These are phyloP conservation scores for Camptogramma bilineatum DNA, from an alignment of 2,888 invertebrate species.

Conservation along the genomic window DNA sequence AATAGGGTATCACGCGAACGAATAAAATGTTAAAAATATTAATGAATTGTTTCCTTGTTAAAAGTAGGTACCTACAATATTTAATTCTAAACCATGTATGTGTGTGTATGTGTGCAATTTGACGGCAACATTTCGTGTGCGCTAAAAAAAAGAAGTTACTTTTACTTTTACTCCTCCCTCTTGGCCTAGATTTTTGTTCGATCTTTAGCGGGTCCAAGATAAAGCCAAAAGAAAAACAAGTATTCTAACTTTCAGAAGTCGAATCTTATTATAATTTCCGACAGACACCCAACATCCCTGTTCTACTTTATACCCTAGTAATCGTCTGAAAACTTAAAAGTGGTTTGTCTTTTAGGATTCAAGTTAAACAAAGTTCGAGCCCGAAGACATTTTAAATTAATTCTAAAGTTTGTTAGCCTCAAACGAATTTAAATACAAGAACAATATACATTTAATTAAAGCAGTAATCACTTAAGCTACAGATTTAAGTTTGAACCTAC, in stretches of 20 bases:
- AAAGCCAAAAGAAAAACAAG: background rate
- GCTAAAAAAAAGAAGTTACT: too few species aligned
- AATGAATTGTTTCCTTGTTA: too few species aligned
- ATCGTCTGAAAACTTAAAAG: constrained; percentile 24
- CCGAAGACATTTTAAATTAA: constrained; percentile 31
- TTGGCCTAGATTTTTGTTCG: background rate
- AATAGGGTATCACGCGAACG: too few species aligned
- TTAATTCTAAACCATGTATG: too few species aligned
- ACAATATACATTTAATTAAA: constrained; percentile 41
- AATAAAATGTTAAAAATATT: too few species aligned
- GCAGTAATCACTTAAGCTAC: constrained; percentile 33
- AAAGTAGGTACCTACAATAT: too few species aligned
- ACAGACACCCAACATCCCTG: constrained; percentile 12
- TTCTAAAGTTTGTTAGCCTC: constrained; percentile 36
- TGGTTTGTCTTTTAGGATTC: constrained; percentile 28
- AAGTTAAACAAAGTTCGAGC: constrained; percentile 29
- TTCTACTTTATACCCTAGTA: constrained; percentile 22
- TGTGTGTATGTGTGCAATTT: too few species aligned
- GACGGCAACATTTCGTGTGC: too few species aligned
- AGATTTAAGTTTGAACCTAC: constrained; percentile 32
- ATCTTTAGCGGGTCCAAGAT: background rate
- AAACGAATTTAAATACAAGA: constrained; percentile 35
- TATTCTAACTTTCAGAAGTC: constrained; percentile 6
- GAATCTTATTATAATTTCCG: constrained; percentile 2
- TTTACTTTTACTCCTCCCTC: too few species aligned